Conservation (phyloP, 2,888 invertebrate species). For the Temnothorax unifasciatus region DNA sequence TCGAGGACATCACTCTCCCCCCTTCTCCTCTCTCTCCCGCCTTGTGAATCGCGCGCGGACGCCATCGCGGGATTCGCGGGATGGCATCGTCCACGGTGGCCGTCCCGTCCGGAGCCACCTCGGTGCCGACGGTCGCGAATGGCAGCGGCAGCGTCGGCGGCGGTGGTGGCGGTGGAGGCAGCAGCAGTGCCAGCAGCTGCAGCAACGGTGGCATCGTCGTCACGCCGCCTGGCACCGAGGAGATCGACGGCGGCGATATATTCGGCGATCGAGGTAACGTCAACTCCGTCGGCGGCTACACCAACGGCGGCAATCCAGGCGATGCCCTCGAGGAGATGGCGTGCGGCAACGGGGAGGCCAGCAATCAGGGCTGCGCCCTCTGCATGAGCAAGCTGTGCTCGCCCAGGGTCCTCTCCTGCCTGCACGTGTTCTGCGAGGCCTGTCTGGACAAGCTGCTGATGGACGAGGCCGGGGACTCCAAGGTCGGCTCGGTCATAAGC, state of each 20-base stretch:
- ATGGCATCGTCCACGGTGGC: conserved; percentile 84
- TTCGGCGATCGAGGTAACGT: conserved; percentile 76
- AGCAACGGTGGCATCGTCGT: conserved; percentile 17
- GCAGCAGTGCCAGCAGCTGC: conserved; percentile 58
- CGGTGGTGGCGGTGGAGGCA: conserved; percentile 68
- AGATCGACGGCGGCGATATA: conserved; percentile 78
- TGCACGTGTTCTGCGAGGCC: conserved; percentile 97
- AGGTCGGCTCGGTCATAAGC: conserved; percentile 89
- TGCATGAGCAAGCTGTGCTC: conserved; percentile 91
- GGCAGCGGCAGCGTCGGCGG: conserved; percentile 52
- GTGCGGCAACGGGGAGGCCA: conserved; percentile 75
- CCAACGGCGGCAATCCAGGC: conserved; percentile 68
- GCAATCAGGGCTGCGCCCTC: conserved; percentile 80
- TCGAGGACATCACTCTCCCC: background rate
- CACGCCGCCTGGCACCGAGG: conserved; percentile 69
- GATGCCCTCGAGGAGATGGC: conserved; percentile 80
- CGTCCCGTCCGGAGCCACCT: conserved; percentile 80
- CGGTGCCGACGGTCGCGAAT: conserved; percentile 70
- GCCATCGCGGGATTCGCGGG: conserved; percentile 64
- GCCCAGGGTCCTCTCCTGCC: conserved; percentile 96
- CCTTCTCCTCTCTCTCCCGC: background rate
- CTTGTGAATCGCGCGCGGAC: conserved; percentile 25
- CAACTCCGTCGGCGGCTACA: conserved; percentile 64
- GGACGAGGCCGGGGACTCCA: conserved; percentile 91
- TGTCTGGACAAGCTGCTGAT: conserved; percentile 94